phyloP scores from a whole-genome alignment of 2,113 vertebrate species.

The Telmatochromis sp. region DNA sequence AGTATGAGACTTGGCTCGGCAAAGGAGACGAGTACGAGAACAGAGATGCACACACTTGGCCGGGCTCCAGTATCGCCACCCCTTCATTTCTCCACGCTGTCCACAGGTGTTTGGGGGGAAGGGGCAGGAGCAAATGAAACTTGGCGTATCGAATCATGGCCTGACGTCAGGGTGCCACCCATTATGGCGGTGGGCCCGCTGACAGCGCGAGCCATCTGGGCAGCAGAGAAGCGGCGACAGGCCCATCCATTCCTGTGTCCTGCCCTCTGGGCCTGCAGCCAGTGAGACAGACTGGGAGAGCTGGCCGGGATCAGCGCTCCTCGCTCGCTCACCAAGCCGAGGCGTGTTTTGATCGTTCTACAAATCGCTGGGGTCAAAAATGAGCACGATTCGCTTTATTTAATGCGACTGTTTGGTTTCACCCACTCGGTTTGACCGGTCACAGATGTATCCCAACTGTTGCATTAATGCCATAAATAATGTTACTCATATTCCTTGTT shows the following conservation, averaged over 20 bases:
- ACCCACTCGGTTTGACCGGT: background rate
- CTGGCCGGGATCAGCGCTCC: conserved; percentile 13
- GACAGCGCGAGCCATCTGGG: conserved; percentile 68
- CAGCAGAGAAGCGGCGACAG: conserved; percentile 30
- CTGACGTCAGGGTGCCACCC: conserved; percentile 53
- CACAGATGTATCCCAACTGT: conserved; percentile 3
- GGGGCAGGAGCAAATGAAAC: conserved; percentile 29
- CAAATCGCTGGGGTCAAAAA: conserved; percentile 25
- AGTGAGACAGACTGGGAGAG: conserved; percentile 38
- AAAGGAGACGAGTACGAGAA: background rate
- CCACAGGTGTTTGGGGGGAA: conserved; percentile 46
- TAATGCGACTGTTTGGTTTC: background rate
- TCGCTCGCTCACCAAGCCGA: conserved; percentile 10
- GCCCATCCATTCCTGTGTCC: conserved; percentile 30
- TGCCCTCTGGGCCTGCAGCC: conserved; percentile 50
- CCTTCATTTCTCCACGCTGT: background rate
- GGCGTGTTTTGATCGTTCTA: conserved; percentile 33
- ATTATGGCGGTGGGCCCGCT: conserved; percentile 39
- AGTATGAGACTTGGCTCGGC: background rate
- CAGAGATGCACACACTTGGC: background rate
- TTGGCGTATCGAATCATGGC: conserved; percentile 34
- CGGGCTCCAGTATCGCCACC: background rate
- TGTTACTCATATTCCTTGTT: background rate
- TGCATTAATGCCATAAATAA: background rate
- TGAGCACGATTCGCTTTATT: background rate